Percentiles rank a stretch among this genome's conserved stretches.
These are phyloP conservation scores for Chaetoderma sp. DNA, from an alignment of 2,888 invertebrate species.

Conservation along the genomic window DNA sequence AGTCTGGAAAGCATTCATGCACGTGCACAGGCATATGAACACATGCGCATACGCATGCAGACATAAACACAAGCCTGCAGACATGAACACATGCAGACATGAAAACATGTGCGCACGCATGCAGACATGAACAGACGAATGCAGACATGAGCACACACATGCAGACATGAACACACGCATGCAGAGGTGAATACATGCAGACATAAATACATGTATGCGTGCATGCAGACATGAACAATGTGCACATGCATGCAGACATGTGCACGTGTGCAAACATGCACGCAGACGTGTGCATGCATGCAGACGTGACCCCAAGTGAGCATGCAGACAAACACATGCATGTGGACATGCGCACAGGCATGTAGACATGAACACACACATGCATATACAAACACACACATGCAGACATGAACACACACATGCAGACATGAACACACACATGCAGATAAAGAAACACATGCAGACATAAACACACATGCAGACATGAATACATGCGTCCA, in stretches of 20 bases:
- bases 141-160: too few species aligned
- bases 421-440: conserved; percentile 16
- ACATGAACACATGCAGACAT: too few species aligned
- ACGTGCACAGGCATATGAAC: too few species aligned
- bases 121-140: too few species aligned
- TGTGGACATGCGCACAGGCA: not conserved
- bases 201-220: conserved; percentile 11
- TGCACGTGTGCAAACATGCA: not conserved
- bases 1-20: too few species aligned
- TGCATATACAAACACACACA: too few species aligned
- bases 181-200: conserved; percentile 13
- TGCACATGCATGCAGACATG: conserved; percentile 4
- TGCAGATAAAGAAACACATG: conserved; percentile 16
- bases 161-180: conserved; percentile 15
- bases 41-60: too few species aligned
- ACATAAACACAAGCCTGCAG: too few species aligned
- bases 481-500: not conserved
- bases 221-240: not conserved
- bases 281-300: conserved; percentile 1
- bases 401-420: too few species aligned
- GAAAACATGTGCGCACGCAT: too few species aligned
- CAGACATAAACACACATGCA: conserved; percentile 11
- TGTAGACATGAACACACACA: too few species aligned
- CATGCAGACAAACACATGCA: not conserved
- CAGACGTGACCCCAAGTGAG: not conserved